Evolutionary conservation across 92 coral and sea anemone species (phyloP), one percentile per base, ranked within the genome.

Genomic region (Bergia sp.): DNA sequence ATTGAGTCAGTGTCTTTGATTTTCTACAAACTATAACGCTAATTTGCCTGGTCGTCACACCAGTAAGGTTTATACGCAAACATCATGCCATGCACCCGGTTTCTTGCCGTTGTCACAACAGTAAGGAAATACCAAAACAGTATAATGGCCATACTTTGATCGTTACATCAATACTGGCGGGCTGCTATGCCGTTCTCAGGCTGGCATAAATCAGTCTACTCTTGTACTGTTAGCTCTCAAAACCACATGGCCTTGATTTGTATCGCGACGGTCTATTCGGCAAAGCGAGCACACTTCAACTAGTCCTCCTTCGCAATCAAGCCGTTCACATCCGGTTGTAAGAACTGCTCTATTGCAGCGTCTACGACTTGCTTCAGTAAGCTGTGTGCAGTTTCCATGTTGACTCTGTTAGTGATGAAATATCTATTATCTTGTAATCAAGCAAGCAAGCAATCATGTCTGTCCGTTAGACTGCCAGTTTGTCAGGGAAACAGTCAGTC

Each of bases 261-360:
- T 11, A 36, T n/a, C 38, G 23, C 3, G 37, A 16, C 20, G 39
- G 23, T 1, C 37, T 21, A 39, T 36, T 72, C 15, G 39, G 38
- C 16, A 15, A 9, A 72, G 76, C 7, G 38, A 39, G 43, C 16
- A 72, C 16, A 4, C 0, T 8, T 18, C n/a, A 3, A 4, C 81
- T 90, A 93, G 89, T 97, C 99, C 65, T 93, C 90, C 90, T 96
- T 94, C 78, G 97, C 94, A 49, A 83, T 94, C 20, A 97, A 95
- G 61, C 91, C 81, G 81, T 97, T 95, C 47, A 91, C 89, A 5
- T 93, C 93, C 4, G 99, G 99, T 86, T 96, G 96, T 44, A 97
- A 90, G 76, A 91, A 97, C 77, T 96, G 96, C 53, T 83, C 86
- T 20, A 97, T 90, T 55, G 93, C 91, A 57, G 92, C 76, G 84